Evolutionary conservation across 2,888 invertebrate species (phyloP), one percentile per base, ranked within the genome.

Genomic region (Caenorhabditis becei): DNA sequence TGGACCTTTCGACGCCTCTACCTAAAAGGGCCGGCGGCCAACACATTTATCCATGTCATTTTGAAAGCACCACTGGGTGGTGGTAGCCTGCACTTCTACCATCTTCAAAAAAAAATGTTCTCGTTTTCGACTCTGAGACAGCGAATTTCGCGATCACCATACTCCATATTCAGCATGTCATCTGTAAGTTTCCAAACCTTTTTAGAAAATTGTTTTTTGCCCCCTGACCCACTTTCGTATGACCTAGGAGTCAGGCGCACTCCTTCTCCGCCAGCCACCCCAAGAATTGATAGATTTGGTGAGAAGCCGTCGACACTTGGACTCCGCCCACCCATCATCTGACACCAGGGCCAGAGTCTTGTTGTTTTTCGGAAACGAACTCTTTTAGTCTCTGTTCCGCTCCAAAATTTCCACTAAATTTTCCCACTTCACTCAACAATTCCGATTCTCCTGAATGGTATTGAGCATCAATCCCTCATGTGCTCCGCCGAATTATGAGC

Each of bases 271-370:
- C 28, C 58, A 32, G 44, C 47, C 51, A 44, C 16, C 56, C 47
- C 28, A 47, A 49, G 53, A 79, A 80, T 67, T 80, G 80, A 80
- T 74, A 80, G 80, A 80, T 80, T 80, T 65, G 69, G 54, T 47
- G 63, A 58, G 62, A 80, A 80, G 75, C 67, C 70, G 80, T 71
- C 80, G 80, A 80, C 80, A 71, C 80, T 75, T 67, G 51, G 67
- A 37, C 75, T 44, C 66, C 75, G 75, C 75, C 75, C 51, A 66
- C 53, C 66, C 80, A 67, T 71, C 77, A 77, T 70, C 63, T 70
- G 66, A 75, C 75, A 75, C 75, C 66, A 66, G 58, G 35, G 35
- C 59, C 65, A 61, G 41, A 54, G 71, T 44, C 62, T 71, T 23
- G 35, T 67, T 65, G 66, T 66, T 59, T 74, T 74, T 66, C 49